Conservation (phyloP, 2,888 invertebrate species). For the Epinotia demarniana region DNA sequence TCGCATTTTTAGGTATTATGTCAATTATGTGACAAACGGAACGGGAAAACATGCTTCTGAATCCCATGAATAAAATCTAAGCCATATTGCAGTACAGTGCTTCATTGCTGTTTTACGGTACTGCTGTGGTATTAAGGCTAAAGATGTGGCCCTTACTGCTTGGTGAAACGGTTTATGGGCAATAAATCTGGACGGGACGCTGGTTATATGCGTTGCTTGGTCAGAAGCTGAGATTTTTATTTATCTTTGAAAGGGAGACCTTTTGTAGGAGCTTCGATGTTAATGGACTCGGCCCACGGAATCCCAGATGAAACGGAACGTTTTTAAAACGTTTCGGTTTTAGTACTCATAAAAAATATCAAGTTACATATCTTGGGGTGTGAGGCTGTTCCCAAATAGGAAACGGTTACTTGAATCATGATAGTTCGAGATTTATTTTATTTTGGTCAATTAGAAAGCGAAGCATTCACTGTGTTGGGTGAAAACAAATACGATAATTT, state of each 20-base stretch:
- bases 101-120: constrained; percentile 46
- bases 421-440: no score
- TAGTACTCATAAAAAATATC: constrained; percentile 4
- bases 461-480: no score
- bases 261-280: constrained; percentile 20
- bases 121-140: constrained; percentile 63
- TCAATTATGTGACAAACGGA: no score
- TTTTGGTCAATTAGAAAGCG: no score
- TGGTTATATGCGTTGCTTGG: constrained; percentile 65
- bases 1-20: no score
- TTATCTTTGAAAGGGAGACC: constrained; percentile 55
- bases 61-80: constrained; percentile 22
- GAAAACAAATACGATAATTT: no score
- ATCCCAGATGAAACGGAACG: constrained; percentile 14
- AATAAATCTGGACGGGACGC: constrained; percentile 65
- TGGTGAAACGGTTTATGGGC: constrained; percentile 75
- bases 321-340: neutral
- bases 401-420: no score
- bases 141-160: constrained; percentile 67
- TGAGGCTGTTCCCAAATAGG: neutral
- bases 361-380: neutral
- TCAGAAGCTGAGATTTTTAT: constrained; percentile 65
- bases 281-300: constrained; percentile 24
- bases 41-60: neutral
- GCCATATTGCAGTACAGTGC: constrained; percentile 14